Evolutionary conservation across 2,888 invertebrate genomes (phyloP).

Genomic region (Leptarthrus brevirostris): DNA sequence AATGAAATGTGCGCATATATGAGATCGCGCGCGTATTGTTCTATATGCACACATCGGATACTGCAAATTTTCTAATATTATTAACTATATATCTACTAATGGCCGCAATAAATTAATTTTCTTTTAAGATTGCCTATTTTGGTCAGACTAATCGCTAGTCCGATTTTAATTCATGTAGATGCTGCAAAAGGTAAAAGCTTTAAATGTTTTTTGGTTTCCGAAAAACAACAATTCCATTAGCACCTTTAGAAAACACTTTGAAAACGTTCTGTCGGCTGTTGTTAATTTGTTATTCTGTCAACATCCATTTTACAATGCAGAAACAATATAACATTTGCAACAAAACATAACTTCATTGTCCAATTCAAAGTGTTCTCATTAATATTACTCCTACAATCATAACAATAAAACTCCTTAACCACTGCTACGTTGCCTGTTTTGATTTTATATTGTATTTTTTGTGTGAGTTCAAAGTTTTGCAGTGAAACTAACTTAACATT

Average conservation of each 20-base stretch:
- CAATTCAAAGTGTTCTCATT: background rate
- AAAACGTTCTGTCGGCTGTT: background rate
- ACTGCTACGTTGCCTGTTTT: constrained; percentile 14
- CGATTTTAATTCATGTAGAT: background rate
- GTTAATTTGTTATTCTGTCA: too few species aligned
- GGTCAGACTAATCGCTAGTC: background rate
- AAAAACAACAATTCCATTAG: constrained; percentile 49
- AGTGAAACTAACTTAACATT: constrained; percentile 18
- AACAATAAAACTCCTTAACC: background rate
- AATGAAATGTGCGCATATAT: constrained; percentile 34
- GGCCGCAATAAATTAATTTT: background rate
- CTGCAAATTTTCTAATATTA: background rate
- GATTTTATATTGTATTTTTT: constrained; percentile 8
- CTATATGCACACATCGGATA: constrained; percentile 16
- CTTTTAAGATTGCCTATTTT: background rate
- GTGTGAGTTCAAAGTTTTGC: constrained; percentile 1
- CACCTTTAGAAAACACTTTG: constrained; percentile 18
- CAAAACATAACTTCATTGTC: background rate
- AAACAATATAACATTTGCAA: background rate
- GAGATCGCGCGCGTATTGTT: constrained; percentile 17
- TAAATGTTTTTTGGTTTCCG: constrained; percentile 44
- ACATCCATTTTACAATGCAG: background rate
- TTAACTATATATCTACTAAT: background rate
- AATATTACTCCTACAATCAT: too few species aligned
- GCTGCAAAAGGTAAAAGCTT: background rate